Evolutionary conservation across 1,140 invertebrate species (phyloP), one percentile per base, ranked within the genome.

Genomic region (Olivierus martensii): DNA sequence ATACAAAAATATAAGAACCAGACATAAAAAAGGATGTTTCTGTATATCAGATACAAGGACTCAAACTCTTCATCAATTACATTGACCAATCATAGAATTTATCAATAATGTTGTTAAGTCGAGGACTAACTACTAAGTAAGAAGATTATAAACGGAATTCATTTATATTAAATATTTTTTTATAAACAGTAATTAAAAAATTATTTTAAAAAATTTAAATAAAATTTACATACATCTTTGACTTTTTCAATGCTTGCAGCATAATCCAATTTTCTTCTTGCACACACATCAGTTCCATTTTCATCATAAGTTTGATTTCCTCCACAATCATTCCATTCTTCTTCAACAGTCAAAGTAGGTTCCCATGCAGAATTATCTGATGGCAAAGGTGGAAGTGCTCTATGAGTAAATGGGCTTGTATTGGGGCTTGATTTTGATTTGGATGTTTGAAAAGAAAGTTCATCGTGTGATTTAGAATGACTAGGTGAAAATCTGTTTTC

Each of bases 191-290:
- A n/a, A n/a, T n/a, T n/a, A n/a, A n/a, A n/a, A 39, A 17, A 39
- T 12, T 12, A 39, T 39, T 12, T 12, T 17, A 12, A 39, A n/a
- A 15, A 36, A 49, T 15, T 55, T 22, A n/a, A 36, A 46, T 53
- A 53, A 48, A 47, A 39, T 12, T 39, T 56, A 80, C 83, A 77
- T 73, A 90, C 86, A 73, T 91, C 86, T 77, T 92, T 92, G 17
- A 92, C 88, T 78, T 85, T 87, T 66, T 90, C 84, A 63, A 93
- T 90, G 58, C 85, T 91, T 3, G 84, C 83, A 15, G 87, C 84
- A 74, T 92, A 91, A 68, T 92, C 87, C 46, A 61, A 57, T 19
- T 55, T 57, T 28, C 57, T 38, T 15, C 55, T 46, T 18, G 47
- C 50, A 42, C 56, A 45, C 22, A 51, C 53, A 14, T 58, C 56